Conservation (phyloP, 2,888 invertebrate genomes). For the Ctenicera cuprea region DNA sequence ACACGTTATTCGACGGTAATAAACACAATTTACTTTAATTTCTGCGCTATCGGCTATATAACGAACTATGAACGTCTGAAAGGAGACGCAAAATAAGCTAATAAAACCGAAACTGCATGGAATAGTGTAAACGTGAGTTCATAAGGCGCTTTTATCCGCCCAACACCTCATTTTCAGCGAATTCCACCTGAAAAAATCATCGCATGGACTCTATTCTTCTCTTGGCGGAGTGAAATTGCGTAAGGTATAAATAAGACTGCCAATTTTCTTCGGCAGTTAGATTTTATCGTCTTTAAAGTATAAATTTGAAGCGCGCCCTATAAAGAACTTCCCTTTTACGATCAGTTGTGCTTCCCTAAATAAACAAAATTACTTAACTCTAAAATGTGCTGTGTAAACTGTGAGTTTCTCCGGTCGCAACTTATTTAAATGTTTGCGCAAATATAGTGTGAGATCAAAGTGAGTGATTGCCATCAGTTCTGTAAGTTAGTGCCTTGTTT, state of each 20-base stretch:
- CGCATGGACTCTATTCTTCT: not conserved
- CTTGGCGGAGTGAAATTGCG: not conserved
- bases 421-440: conserved; percentile 26
- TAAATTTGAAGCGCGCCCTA: conserved; percentile 16
- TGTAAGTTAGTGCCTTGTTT: conserved; percentile 55
- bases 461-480: conserved; percentile 43
- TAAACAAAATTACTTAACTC: conserved; percentile 26
- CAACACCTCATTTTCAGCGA: conserved; percentile 2
- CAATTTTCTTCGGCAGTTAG: conserved; percentile 26
- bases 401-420: conserved; percentile 9
- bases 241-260: conserved; percentile 23
- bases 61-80: conserved; percentile 12
- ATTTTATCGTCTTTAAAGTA: conserved; percentile 21
- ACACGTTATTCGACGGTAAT: conserved; percentile 38
- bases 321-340: conserved; percentile 23
- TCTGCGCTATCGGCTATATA: conserved; percentile 29
- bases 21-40: conserved; percentile 45
- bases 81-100: conserved; percentile 19
- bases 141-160: conserved; percentile 6
- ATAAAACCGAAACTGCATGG: conserved; percentile 30
- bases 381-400: conserved; percentile 12
- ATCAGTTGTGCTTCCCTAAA: not conserved
- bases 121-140: conserved; percentile 29
- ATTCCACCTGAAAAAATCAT: conserved; percentile 23
- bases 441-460: conserved; percentile 34